Conservation (phyloP, 2,113 vertebrate species). For the Dermatemys mawii region DNA sequence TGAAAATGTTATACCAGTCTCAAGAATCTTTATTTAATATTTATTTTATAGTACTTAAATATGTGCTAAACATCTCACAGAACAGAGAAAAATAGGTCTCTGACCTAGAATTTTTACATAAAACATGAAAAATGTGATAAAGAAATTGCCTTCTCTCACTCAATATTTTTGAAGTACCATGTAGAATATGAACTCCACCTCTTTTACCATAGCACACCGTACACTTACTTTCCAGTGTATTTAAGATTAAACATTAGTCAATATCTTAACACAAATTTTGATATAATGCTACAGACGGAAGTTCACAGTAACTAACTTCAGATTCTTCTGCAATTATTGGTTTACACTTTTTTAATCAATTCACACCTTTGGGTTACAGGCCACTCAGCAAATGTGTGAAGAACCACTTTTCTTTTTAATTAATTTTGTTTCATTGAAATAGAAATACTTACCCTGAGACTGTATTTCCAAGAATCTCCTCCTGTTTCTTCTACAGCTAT, state of each 20-base stretch:
- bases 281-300: background rate
- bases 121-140: background rate
- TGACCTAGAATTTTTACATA: background rate
- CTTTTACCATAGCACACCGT: background rate
- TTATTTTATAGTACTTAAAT: background rate
- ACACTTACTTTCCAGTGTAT: background rate
- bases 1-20: background rate
- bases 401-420: background rate
- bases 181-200: background rate
- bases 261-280: background rate
- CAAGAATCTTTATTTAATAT: background rate
- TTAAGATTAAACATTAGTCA: background rate
- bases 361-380: background rate
- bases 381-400: background rate
- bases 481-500: constrained; percentile 94
- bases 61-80: background rate
- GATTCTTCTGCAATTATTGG: background rate
- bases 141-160: background rate
- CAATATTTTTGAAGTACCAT: background rate
- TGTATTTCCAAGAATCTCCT: constrained; percentile 99
- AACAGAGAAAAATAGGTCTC: background rate
- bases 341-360: background rate
- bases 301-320: background rate
- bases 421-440: background rate
- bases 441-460: constrained; percentile 88